Conservation (phyloP, 1,140 invertebrate genomes). For the Cydia splendana region DNA sequence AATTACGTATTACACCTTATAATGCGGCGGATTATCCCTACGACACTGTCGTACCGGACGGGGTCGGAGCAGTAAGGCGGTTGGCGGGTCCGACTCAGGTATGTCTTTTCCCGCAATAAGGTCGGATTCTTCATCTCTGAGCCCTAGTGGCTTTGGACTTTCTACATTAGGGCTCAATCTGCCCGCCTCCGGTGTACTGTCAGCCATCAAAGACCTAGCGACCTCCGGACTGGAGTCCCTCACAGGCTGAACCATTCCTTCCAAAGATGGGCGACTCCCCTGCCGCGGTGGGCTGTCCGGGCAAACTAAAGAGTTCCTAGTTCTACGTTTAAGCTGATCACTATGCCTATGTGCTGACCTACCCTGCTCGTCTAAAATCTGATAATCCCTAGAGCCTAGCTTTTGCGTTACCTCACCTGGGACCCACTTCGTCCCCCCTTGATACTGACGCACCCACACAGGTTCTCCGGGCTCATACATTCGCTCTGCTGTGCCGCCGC, state of each 20-base stretch:
- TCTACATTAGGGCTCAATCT: not conserved
- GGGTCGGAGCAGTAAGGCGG: not conserved
- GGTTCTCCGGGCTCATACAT: not conserved
- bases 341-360: conserved; percentile 1
- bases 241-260: not conserved
- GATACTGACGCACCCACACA: conserved; percentile 9
- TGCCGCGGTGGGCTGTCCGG: not conserved
- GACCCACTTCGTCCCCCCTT: not conserved
- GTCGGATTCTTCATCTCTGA: not conserved
- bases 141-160: not conserved
- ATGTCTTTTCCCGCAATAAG: not conserved
- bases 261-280: not conserved
- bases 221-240: not conserved
- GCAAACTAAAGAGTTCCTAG: not conserved
- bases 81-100: not conserved
- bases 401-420: not conserved
- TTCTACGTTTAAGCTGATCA: not conserved
- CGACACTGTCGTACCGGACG: not conserved
- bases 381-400: not conserved
- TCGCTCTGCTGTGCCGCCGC: not conserved
- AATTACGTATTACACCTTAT: not conserved
- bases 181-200: not conserved
- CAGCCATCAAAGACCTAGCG: not conserved
- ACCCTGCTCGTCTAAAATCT: not conserved
- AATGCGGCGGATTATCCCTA: not conserved